These are phyloP conservation scores for Epinephelus lanceolatus DNA, from an alignment of 2,113 vertebrate species.

Conservation along the genomic window DNA sequence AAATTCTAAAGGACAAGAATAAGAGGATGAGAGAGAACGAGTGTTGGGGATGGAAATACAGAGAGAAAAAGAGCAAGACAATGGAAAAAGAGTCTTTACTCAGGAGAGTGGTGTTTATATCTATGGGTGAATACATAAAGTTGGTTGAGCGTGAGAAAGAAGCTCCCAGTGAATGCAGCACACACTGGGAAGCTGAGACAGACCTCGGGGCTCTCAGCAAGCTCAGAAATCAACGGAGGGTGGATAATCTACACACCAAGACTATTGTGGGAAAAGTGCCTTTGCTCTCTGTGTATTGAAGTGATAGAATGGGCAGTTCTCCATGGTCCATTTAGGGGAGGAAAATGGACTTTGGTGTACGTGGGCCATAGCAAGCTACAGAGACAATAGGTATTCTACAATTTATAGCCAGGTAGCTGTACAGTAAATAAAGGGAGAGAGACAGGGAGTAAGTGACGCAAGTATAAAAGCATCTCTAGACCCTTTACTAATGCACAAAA, in stretches of 20 bases:
- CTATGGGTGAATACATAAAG: conserved; percentile 75
- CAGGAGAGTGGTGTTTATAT: conserved; percentile 69
- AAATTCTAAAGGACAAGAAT: neutral
- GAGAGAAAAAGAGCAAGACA: conserved; percentile 46
- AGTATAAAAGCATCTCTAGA: conserved; percentile 75
- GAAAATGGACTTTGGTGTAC: conserved; percentile 49
- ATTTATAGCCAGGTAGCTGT: conserved; percentile 5
- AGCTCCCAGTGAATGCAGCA: conserved; percentile 47
- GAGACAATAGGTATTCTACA: conserved; percentile 19
- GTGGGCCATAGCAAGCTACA: conserved; percentile 31
- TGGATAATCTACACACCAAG: conserved; percentile 77
- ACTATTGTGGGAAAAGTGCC: conserved; percentile 77
- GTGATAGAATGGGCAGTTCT: conserved; percentile 65
- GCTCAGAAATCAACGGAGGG: conserved; percentile 74
- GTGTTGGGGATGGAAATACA: conserved; percentile 30
- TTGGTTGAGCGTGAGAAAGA: conserved; percentile 78
- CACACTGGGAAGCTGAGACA: conserved; percentile 72
- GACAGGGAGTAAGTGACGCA: neutral
- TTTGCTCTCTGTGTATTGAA: conserved; percentile 63
- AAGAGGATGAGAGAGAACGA: conserved; percentile 1
- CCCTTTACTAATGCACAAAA: conserved; percentile 82
- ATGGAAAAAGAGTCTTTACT: conserved; percentile 49
- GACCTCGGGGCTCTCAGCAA: conserved; percentile 69
- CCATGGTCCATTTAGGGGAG: conserved; percentile 61
- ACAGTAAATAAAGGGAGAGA: neutral